Evolutionary conservation across 1,140 invertebrate genomes (phyloP).

Genomic region (Cylas formicarius): DNA sequence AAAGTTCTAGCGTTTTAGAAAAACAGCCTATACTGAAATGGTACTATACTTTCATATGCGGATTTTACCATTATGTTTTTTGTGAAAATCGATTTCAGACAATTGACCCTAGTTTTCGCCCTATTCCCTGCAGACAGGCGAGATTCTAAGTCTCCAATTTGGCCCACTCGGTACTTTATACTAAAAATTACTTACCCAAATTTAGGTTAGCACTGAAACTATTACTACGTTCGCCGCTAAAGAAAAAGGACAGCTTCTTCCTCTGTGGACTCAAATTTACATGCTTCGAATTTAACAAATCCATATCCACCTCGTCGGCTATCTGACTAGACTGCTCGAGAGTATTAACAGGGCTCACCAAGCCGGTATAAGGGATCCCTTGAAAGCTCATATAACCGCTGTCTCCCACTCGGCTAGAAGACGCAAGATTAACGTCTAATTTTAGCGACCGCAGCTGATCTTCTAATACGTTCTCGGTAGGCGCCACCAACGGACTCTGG

Average conservation of each 20-base stretch:
- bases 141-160: too few relatives aligned
- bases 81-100: too few relatives aligned
- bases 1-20: too few relatives aligned
- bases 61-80: too few relatives aligned
- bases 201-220: slow-evolving; percentile 10
- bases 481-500: slow-evolving; percentile 32
- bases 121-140: too few relatives aligned
- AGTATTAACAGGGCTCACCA: slow-evolving; percentile 33
- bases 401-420: slow-evolving; percentile 56
- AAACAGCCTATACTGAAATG: too few relatives aligned
- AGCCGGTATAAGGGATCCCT: slow-evolving; percentile 44
- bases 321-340: slow-evolving; percentile 36
- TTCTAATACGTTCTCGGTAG: slow-evolving; percentile 26
- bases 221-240: slow-evolving; percentile 5
- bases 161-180: slow-evolving; percentile 1
- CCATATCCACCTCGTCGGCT: slow-evolving; percentile 30
- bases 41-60: too few relatives aligned
- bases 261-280: slow-evolving; percentile 12
- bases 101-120: too few relatives aligned
- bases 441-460: slow-evolving; percentile 41
- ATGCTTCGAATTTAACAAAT: slow-evolving; percentile 5
- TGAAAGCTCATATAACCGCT: slow-evolving; percentile 72
- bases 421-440: slow-evolving; percentile 39
- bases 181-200: slow-evolving; percentile 9
- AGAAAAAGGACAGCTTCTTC: slow-evolving; percentile 10